These are phyloP conservation scores for Misgurnus anguillicaudatus DNA, from an alignment of 2,113 vertebrate genomes.

Conservation along the genomic window DNA sequence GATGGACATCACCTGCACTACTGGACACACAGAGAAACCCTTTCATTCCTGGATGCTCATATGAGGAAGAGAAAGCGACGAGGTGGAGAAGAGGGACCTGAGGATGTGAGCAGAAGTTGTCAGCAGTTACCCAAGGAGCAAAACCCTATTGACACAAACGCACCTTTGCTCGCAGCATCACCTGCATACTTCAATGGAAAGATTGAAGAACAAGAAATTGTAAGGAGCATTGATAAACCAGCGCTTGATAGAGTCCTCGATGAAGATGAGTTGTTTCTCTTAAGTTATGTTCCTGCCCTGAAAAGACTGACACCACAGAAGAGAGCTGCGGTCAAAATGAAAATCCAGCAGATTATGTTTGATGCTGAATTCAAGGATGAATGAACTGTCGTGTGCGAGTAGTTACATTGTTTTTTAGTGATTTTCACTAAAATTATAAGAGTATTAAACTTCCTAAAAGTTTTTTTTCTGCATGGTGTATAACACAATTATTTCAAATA, in stretches of 20 bases:
- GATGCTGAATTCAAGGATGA: constrained; percentile 30
- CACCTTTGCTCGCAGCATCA: neutral
- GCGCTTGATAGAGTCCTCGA: neutral
- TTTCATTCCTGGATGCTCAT: constrained; percentile 70
- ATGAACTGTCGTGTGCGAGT: neutral
- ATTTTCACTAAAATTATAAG: neutral
- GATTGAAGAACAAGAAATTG: constrained; percentile 53
- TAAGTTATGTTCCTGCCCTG: constrained; percentile 33
- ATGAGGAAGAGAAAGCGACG: constrained; percentile 60
- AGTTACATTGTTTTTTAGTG: too few relatives aligned
- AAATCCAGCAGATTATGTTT: constrained; percentile 46
- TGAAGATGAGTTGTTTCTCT: constrained; percentile 61
- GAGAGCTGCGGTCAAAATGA: constrained; percentile 27
- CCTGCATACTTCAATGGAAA: constrained; percentile 9
- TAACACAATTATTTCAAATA: neutral
- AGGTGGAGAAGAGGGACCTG: constrained; percentile 47
- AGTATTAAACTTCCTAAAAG: neutral
- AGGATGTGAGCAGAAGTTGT: neutral
- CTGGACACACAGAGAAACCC: constrained; percentile 69
- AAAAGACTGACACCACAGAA: constrained; percentile 40
- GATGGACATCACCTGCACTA: constrained; percentile 60
- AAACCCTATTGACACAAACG: neutral
- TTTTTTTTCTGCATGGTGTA: neutral
- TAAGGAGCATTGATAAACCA: neutral
- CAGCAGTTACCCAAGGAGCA: neutral